phyloP scores from a whole-genome alignment of 2,888 invertebrate species.

The Spilosoma lubricipeda region DNA sequence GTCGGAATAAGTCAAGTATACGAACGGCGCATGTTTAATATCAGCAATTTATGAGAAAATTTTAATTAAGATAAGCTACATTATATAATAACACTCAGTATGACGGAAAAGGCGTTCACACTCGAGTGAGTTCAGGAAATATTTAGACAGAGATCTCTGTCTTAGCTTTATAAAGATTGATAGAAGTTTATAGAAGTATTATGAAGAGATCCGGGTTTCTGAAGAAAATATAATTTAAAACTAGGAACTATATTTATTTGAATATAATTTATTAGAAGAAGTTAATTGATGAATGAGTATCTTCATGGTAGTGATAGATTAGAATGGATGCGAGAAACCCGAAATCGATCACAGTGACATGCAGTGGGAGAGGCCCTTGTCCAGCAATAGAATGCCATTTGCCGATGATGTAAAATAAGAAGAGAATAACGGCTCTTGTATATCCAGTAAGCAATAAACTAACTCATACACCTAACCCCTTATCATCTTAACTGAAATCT shows the following conservation, averaged over 20 bases:
- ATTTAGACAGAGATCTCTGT: not conserved
- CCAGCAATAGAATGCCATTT: no score
- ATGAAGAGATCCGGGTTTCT: not conserved
- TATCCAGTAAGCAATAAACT: not conserved
- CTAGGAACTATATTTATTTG: no score
- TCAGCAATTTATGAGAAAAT: slow-evolving; percentile 34
- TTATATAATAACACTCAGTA: slow-evolving; percentile 7
- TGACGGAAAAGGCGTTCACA: not conserved
- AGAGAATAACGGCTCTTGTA: not conserved
- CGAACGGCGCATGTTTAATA: slow-evolving; percentile 13
- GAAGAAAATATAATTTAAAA: not conserved
- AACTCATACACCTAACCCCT: no score
- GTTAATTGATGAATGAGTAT: not conserved
- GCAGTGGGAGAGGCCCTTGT: no score
- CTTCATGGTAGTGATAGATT: not conserved
- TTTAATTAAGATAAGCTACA: slow-evolving; percentile 38
- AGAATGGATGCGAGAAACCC: no score
- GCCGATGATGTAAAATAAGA: no score
- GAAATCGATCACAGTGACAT: no score
- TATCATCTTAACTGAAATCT: not conserved
- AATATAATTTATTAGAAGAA: no score
- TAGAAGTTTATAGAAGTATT: not conserved
- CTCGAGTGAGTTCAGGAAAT: slow-evolving; percentile 3
- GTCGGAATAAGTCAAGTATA: slow-evolving; percentile 10
- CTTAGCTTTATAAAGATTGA: not conserved